Conservation (phyloP, 2,888 invertebrate genomes). For the Piscicola geometra region DNA sequence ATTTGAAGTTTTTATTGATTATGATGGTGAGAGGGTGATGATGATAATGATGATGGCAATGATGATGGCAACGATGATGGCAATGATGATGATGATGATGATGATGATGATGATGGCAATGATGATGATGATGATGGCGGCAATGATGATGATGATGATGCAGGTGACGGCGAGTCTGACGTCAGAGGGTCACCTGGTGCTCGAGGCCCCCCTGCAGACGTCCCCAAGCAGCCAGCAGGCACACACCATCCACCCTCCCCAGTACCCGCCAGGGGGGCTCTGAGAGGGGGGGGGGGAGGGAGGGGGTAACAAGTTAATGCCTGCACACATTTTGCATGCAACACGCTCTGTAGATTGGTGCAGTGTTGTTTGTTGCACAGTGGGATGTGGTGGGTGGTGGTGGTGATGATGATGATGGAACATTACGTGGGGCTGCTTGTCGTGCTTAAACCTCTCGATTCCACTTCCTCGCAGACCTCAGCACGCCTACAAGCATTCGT, state of each 20-base stretch:
- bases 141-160: conserved; percentile 5
- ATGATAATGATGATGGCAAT: conserved; percentile 7
- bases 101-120: conserved; percentile 22
- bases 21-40: conserved; percentile 17
- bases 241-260: conserved; percentile 36
- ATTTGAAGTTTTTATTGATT: conserved; percentile 6
- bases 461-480: no score
- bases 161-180: conserved; percentile 52
- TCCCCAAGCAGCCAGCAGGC: conserved; percentile 39
- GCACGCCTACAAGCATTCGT: no score
- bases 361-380: no score
- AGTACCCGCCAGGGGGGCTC: no score
- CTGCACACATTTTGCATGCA: no score
- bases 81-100: conserved; percentile 14
- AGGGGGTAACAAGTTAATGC: no score
- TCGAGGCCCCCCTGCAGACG: conserved; percentile 53
- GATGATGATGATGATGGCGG: background rate
- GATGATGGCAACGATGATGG: conserved; percentile 4
- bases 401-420: no score
- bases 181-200: conserved; percentile 52
- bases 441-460: no score
- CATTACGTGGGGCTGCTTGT: no score
- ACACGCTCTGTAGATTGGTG: no score
- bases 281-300: no score
- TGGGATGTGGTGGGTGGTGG: no score